Conservation (phyloP, 1,140 invertebrate species). For the Pantala flavescens region DNA sequence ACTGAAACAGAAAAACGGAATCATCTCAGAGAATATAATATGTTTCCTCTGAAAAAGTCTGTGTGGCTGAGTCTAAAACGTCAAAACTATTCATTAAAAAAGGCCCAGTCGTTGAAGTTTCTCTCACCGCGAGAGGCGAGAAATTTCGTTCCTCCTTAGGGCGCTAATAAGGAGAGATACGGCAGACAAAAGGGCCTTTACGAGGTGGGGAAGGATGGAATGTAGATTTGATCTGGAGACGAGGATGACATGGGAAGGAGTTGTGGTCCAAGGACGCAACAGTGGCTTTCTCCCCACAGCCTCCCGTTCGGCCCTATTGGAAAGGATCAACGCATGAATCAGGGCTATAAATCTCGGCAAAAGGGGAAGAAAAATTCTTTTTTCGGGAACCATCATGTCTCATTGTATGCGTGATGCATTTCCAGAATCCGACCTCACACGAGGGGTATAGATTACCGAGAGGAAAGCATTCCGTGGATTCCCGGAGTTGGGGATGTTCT, state of each 20-base stretch:
- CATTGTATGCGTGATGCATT: background rate
- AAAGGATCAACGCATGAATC: background rate
- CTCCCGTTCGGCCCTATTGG: background rate
- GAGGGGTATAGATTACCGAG: background rate
- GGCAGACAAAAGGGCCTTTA: background rate
- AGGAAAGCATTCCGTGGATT: too few relatives aligned
- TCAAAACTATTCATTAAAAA: background rate
- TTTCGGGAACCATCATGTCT: too few relatives aligned
- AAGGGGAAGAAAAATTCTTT: background rate
- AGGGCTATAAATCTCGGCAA: background rate
- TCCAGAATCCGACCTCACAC: background rate
- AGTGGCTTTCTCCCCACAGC: background rate
- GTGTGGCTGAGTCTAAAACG: background rate
- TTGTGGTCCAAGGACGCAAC: background rate
- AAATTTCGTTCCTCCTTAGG: background rate
- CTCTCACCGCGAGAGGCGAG: background rate
- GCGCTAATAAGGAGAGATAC: background rate
- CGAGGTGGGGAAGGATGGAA: background rate
- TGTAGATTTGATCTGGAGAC: constrained; percentile 9
- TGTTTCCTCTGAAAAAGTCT: too few relatives aligned
- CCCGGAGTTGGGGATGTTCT: too few relatives aligned
- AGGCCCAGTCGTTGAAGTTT: background rate
- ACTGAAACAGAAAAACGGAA: too few relatives aligned
- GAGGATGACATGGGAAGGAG: background rate
- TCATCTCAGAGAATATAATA: too few relatives aligned